Evolutionary conservation across 2,888 invertebrate genomes (phyloP), one percentile per base, ranked within the genome.

Genomic region (Eilema sororculum): DNA sequence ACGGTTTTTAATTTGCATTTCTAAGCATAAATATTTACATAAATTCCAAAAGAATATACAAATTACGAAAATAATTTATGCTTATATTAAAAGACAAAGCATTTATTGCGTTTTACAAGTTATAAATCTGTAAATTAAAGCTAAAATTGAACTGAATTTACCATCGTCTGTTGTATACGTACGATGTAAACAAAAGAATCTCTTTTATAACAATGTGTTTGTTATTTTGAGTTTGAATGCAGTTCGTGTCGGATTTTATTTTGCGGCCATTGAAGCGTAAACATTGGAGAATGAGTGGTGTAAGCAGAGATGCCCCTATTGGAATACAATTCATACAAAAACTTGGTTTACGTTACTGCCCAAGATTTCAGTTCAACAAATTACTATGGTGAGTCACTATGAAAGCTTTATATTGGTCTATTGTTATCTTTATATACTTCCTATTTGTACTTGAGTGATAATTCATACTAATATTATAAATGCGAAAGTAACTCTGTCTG

Each of bases 291-390:
- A 97, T 97, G 97, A 96, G 94, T 78, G 95, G 95, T 24, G 92
- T 93, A 33, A 93, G 92, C 69, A 93, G 92, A 77, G 96, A 97
- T 72, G 95, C 97, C 65, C 97, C 98, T 20, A 87, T 96, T 74
- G 97, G 97, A n/a, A 90, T 97, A 13, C 93, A 95, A 80, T 85
- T 94, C 41, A 83, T 97, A 65, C 96, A 97, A 83, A 95, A 90
- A 78, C 81, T 95, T 25, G 95, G 90, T 20, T 91, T 92, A 9
- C 95, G 89, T 80, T 96, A 96, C 68, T 97, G 96, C 81, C 96
- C 96, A 6, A 93, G 96, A 24, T 86, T 96, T 9, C 96, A 96
- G 79, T 93, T 96, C 74, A 97, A 97, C 87, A 95, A 97, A 83
- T 95, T 97, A 82, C 87, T 96, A 83, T 96, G 97, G 97, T 97